Evolutionary conservation across 2,797 vertebrate genomes (phyloP).

Genomic region (Sarcoramphus papa): DNA sequence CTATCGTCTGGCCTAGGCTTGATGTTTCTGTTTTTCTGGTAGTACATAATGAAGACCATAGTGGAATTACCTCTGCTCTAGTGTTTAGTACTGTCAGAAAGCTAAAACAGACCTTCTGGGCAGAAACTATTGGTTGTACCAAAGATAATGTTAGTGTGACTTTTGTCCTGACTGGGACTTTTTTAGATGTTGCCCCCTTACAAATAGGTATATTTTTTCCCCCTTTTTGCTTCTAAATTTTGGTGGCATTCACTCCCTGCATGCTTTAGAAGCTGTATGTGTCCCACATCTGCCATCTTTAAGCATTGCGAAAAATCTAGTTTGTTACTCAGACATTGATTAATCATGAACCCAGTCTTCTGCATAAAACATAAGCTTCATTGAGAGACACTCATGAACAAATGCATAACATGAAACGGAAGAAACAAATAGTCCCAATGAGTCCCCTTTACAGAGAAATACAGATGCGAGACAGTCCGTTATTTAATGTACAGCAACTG

Average conservation of each 20-base stretch:
- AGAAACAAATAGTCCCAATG: background rate
- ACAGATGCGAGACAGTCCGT: background rate
- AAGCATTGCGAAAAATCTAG: background rate
- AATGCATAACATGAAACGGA: background rate
- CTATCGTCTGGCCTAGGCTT: background rate
- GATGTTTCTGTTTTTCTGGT: background rate
- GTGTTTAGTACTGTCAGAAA: background rate
- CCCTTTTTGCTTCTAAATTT: background rate
- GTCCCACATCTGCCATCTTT: background rate
- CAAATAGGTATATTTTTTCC: background rate
- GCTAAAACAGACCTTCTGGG: background rate
- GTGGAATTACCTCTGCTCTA: background rate
- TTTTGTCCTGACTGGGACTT: background rate
- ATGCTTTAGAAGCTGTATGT: background rate
- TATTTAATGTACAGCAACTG: background rate
- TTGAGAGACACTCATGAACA: background rate
- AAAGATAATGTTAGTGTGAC: background rate
- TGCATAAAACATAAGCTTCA: background rate
- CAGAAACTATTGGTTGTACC: background rate
- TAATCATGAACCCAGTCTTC: background rate
- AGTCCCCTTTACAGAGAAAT: background rate
- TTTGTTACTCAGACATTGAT: background rate
- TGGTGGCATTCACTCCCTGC: accelerated
- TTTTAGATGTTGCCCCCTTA: background rate
- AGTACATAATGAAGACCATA: accelerated